A percentile compares a stretch with the other conserved stretches of the same genome.
Evolutionary conservation across 1,140 invertebrate species (phyloP).

Genomic region (Calephelis nemesis): DNA sequence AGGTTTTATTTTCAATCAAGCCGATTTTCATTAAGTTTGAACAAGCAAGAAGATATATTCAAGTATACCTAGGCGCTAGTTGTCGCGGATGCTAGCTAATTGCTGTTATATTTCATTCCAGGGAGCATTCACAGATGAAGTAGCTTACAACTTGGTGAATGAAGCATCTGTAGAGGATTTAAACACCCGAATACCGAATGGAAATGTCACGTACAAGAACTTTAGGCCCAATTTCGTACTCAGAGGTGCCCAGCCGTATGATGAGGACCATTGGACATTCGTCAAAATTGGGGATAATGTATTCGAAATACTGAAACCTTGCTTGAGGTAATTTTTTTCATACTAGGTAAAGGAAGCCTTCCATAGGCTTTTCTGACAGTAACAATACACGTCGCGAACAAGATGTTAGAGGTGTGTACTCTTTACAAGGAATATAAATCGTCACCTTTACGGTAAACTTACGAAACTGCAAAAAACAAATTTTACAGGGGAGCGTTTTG

Average conservation of each 20-base stretch:
- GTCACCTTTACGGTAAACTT: too few species aligned
- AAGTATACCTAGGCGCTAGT: too few species aligned
- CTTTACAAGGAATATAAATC: too few species aligned
- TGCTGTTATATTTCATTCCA: slow-evolving; percentile 32
- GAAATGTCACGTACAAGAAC: slow-evolving; percentile 68
- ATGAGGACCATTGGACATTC: slow-evolving; percentile 86
- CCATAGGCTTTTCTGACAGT: too few species aligned
- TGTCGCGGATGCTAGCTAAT: too few species aligned
- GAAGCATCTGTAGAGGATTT: slow-evolving; percentile 83
- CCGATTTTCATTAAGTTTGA: too few species aligned
- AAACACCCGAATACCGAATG: slow-evolving; percentile 74
- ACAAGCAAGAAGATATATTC: too few species aligned
- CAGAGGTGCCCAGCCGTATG: slow-evolving; percentile 81
- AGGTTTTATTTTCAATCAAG: too few species aligned
- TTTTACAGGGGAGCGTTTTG: too few species aligned
- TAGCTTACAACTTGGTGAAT: slow-evolving; percentile 82
- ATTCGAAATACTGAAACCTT: slow-evolving; percentile 83
- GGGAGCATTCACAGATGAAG: slow-evolving; percentile 82
- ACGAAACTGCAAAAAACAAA: too few species aligned
- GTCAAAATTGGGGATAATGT: slow-evolving; percentile 83
- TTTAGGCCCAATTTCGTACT: slow-evolving; percentile 87
- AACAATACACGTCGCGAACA: too few species aligned
- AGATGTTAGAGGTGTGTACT: too few species aligned
- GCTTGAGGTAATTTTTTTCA: slow-evolving; percentile 72
- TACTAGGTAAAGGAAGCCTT: not conserved